Evolutionary conservation across 2,113 vertebrate species (phyloP).

Genomic region (Guaruba guarouba): DNA sequence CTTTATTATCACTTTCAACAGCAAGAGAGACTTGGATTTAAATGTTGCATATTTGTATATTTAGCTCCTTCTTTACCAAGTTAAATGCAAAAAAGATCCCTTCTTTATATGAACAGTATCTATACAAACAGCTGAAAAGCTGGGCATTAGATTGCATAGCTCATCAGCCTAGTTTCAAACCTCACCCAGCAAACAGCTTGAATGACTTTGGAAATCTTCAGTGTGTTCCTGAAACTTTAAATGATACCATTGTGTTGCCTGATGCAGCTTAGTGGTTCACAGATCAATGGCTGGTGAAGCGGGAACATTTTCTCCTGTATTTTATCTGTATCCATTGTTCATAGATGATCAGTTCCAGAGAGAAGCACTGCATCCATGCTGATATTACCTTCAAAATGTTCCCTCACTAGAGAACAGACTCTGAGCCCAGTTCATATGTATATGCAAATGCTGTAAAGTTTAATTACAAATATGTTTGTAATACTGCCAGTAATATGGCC

Average conservation of each 20-base stretch:
- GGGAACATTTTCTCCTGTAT: background rate
- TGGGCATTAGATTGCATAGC: background rate
- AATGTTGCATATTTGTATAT: background rate
- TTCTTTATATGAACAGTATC: background rate
- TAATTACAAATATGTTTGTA: background rate
- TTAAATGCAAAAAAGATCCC: background rate
- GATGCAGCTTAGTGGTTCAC: background rate
- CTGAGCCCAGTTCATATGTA: background rate
- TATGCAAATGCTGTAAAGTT: accelerated
- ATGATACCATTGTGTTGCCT: background rate
- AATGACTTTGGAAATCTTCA: background rate
- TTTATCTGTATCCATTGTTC: background rate
- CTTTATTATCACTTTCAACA: constrained; percentile 5
- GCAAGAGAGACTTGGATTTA: background rate
- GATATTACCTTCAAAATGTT: background rate
- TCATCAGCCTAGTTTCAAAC: background rate
- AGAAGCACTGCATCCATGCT: background rate
- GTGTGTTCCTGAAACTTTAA: background rate
- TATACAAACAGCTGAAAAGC: background rate
- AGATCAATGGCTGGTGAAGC: background rate
- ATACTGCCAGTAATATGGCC: background rate
- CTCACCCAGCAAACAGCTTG: background rate
- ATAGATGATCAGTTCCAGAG: background rate
- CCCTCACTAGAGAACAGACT: background rate
- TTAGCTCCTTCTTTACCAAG: constrained; percentile 6